Base-by-base conservation (phyloP, 2,888 invertebrate species). In the Silvanus unidentatus region DNA sequence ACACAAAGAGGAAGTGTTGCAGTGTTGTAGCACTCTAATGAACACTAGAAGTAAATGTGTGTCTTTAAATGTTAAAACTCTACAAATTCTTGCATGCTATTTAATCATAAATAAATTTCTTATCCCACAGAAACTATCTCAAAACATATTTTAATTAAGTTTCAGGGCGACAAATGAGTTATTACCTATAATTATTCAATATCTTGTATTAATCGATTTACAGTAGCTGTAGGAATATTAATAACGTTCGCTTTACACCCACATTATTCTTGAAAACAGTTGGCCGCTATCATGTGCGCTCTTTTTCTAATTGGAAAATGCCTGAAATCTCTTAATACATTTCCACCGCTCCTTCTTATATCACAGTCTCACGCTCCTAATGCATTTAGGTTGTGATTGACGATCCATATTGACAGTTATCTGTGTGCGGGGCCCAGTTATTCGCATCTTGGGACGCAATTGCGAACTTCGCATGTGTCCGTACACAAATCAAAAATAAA, bases 331-430 rank as follows among this genome's bases (percentile, higher is more conserved):
- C 22, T 22, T 22, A n/a, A n/a, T n/a, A n/a, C n/a, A n/a, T n/a
- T n/a, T n/a, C n/a, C n/a, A n/a, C n/a, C n/a, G n/a, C n/a, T n/a
- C n/a, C n/a, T n/a, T n/a, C n/a, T n/a, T n/a, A n/a, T n/a, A n/a
- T n/a, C n/a, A n/a, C n/a, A n/a, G n/a, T n/a, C n/a, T n/a, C n/a
- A n/a, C n/a, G 55, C 43, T 47, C 53, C 60, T 66, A 65, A 66
- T 63, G 62, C 54, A 54, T 63, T 65, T 66, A 66, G 52, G 53
- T 54, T 52, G 57, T 66, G 67, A 66, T 65, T 64, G 65, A 65
- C 65, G 64, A 60, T 57, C 64, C 49, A 56, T 66, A 68, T 65
- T 64, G 68, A 68, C 66, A 67, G 65, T 68, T 68, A 68, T 68
- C 63, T 65, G 63, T 66, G 66, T 57, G 63, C 64, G 59, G 66